Evolutionary conservation across 2,797 vertebrate genomes (phyloP).

Genomic region (Carapus acus): DNA sequence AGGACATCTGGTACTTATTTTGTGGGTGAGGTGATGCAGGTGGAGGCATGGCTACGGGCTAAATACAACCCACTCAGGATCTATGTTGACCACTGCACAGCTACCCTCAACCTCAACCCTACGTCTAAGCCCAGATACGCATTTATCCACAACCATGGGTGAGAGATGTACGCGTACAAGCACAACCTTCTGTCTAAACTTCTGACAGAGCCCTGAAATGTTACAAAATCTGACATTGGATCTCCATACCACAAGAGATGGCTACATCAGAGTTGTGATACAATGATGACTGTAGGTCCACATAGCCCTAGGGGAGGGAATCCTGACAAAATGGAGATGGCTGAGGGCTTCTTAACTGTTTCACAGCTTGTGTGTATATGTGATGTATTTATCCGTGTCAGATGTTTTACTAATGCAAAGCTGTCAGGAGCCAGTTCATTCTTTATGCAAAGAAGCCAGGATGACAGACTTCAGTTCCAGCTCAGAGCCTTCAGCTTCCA

Average conservation of each 20-base stretch:
- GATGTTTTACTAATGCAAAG: constrained; percentile 64
- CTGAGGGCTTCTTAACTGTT: no score
- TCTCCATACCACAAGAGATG: no score
- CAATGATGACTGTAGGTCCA: no score
- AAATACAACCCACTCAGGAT: constrained; percentile 55
- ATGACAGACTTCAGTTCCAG: constrained; percentile 63
- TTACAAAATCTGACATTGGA: no score
- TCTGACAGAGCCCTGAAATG: no score
- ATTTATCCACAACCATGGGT: constrained; percentile 64
- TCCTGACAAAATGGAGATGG: no score
- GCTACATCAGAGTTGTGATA: no score
- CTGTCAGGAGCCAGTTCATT: constrained; percentile 59
- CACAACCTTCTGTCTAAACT: no score
- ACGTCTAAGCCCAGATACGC: constrained; percentile 38
- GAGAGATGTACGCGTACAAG: constrained; percentile 12
- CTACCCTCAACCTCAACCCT: constrained; percentile 32
- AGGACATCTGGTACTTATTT: constrained; percentile 49
- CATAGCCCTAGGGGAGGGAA: no score
- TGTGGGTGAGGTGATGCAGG: constrained; percentile 50
- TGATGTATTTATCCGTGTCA: constrained; percentile 27
- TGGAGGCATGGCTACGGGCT: constrained; percentile 45
- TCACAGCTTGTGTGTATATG: no score
- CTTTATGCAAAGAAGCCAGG: constrained; percentile 58
- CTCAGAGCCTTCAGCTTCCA: constrained; percentile 62
- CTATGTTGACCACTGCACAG: constrained; percentile 62